Evolutionary conservation across 2,797 vertebrate genomes (phyloP).

Genomic region (Propithecus deckenii): DNA sequence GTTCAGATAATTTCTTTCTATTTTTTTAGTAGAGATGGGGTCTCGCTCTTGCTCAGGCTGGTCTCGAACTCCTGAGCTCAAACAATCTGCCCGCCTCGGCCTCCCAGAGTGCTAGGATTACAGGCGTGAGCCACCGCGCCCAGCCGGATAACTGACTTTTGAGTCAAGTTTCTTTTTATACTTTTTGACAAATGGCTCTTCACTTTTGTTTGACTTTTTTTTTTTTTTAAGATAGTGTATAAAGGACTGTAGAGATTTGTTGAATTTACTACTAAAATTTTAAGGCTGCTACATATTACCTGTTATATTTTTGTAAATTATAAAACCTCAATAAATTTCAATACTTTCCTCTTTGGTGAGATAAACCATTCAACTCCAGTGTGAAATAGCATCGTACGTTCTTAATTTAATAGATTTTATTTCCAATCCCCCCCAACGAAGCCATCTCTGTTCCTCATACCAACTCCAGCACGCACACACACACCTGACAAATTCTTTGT

Average conservation of each 20-base stretch:
- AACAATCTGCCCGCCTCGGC: too few species aligned
- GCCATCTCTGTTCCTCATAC: fast-evolving
- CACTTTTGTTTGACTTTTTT: neutral
- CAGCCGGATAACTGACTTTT: neutral
- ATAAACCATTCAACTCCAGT: neutral
- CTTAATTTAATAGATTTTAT: neutral
- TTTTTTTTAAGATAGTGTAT: neutral
- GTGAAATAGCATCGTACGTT: neutral
- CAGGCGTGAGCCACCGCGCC: too few species aligned
- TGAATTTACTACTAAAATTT: neutral
- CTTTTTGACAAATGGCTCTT: neutral
- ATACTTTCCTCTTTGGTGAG: neutral
- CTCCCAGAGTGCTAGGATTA: too few species aligned
- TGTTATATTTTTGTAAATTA: neutral
- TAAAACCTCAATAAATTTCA: neutral
- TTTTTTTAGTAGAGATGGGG: too few species aligned
- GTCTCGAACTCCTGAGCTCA: too few species aligned
- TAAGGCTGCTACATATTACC: neutral
- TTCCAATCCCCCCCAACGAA: neutral
- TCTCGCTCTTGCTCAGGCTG: too few species aligned
- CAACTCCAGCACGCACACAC: fast-evolving
- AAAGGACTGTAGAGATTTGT: neutral
- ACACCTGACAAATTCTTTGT: neutral
- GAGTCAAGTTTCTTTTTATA: neutral
- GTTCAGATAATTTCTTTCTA: too few species aligned